Conservation (phyloP, 2,797 vertebrate genomes). For the Enteromius trimaculatus region DNA sequence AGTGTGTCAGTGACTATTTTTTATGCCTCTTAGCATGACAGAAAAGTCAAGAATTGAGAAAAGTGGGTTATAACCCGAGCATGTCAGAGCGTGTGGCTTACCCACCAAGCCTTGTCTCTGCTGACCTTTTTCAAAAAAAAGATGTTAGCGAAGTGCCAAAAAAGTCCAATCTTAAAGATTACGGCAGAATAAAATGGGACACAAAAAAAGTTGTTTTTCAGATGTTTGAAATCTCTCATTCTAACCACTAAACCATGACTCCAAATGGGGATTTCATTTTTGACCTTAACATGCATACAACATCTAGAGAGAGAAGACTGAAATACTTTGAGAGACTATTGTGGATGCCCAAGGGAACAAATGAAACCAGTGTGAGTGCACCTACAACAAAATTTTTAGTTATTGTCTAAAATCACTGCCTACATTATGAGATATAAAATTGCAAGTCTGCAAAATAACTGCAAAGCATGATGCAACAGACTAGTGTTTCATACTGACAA, state of each 20-base stretch:
- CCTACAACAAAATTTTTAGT: background rate
- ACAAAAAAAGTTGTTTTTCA: background rate
- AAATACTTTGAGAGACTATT: background rate
- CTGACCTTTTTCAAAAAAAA: background rate
- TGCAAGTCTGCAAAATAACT: conserved; percentile 3
- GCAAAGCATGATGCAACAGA: conserved; percentile 22
- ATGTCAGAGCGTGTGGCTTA: background rate
- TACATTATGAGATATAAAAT: conserved; percentile 16
- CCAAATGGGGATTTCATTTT: background rate
- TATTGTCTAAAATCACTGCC: background rate
- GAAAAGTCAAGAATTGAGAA: background rate
- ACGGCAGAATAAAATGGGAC: background rate
- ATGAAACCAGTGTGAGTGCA: background rate
- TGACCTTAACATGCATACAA: background rate
- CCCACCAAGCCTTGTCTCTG: background rate
- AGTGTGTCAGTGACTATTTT: background rate
- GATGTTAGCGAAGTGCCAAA: background rate
- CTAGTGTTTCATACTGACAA: conserved; percentile 40
- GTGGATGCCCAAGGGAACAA: background rate
- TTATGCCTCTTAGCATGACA: background rate
- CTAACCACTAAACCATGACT: background rate
- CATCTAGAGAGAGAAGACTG: background rate
- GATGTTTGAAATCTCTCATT: background rate
- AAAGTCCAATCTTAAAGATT: background rate
- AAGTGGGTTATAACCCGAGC: conserved; percentile 2